These are phyloP conservation scores for Rattus norvegicus DNA, from an alignment of 2,113 vertebrate species.

Conservation along the genomic window GRCr8 NC_086029.1:14296501-14297000, in stretches of 20 bases:
- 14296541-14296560: neutral
- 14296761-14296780: neutral
- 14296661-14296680: conserved; percentile 38
- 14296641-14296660: conserved; percentile 64
- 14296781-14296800: neutral
- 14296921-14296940: conserved; percentile 50
- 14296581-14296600: conserved; percentile 32
- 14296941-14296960: conserved; percentile 60
- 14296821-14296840: conserved; percentile 17
- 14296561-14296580: conserved; percentile 26
- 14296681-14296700: neutral
- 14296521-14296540: conserved; percentile 41
- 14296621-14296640: conserved; percentile 15
- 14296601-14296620: conserved; percentile 37
- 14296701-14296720: conserved; percentile 72
- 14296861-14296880: conserved; percentile 31
- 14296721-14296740: conserved; percentile 32
- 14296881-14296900: conserved; percentile 80
- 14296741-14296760: neutral
- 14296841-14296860: conserved; percentile 53
- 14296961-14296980: conserved; percentile 64
- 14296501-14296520: conserved; percentile 14
- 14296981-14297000: neutral
- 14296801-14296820: neutral
- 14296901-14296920: conserved; percentile 21